Conservation (phyloP, 1,140 invertebrate species). For the Drosophila albomicans region DNA sequence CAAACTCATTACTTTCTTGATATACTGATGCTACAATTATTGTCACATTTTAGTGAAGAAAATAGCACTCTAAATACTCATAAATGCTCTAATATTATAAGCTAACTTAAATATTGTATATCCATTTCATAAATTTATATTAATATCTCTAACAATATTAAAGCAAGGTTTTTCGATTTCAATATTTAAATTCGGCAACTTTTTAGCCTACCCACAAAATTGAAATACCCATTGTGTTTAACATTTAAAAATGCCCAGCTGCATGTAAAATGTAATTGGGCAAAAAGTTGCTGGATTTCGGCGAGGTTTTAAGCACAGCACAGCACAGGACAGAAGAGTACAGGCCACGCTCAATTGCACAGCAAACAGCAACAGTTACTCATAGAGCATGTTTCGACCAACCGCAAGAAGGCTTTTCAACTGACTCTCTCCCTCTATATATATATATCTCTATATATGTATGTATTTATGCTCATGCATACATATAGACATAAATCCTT, state of each 20-base stretch:
- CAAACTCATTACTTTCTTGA: too few relatives aligned
- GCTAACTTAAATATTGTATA: too few relatives aligned
- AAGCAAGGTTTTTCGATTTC: too few relatives aligned
- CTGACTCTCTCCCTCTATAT: not conserved
- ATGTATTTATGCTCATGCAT: constrained; percentile 15
- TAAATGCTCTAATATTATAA: too few relatives aligned
- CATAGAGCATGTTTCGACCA: constrained; percentile 22
- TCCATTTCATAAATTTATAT: too few relatives aligned
- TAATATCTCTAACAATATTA: too few relatives aligned
- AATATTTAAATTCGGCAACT: not conserved
- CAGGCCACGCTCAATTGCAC: constrained; percentile 28
- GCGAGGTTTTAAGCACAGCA: constrained; percentile 6
- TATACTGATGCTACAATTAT: too few relatives aligned
- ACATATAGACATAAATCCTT: constrained; percentile 65
- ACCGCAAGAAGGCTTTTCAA: constrained; percentile 30
- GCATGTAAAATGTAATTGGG: constrained; percentile 25
- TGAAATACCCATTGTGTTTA: not conserved
- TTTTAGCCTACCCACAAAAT: not conserved
- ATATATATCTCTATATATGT: not conserved
- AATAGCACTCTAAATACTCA: too few relatives aligned
- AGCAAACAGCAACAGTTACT: constrained; percentile 43
- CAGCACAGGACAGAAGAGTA: too few relatives aligned
- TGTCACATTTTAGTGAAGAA: too few relatives aligned
- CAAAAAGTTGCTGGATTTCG: constrained; percentile 29
- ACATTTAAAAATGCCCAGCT: not conserved